Evolutionary conservation across 2,888 invertebrate species (phyloP), one percentile per base, ranked within the genome.

Genomic region (Orthosia gothica): DNA sequence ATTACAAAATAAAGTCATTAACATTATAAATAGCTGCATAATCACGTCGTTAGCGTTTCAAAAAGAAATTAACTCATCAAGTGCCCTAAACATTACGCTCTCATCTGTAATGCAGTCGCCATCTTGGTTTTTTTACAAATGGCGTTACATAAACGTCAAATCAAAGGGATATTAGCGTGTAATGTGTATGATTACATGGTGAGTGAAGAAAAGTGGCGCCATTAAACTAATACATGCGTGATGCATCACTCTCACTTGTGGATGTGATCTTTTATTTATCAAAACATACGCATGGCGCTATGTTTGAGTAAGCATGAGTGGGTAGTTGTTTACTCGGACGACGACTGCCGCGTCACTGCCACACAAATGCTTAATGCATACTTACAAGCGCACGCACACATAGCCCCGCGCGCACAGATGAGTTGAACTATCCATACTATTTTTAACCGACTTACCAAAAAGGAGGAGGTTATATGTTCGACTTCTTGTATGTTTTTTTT

Each of bases 221-320:
- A 63, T 76, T 76, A 81, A 2, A 1, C 13, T 76, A 58, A 69
- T 65, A 58, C 20, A 76, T 26, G 40, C 61, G 55, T 54, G 9
- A 47, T 54, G 20, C 5, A 2, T 45, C 32, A 55, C 68, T 81
- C 81, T 81, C 71, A 76, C 70, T 70, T 18, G 12, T 9, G 0
- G 18, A 58, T 9, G n/a, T 15, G 23, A 50, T 80, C 13, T 66
- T 74, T 64, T 64, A 52, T 79, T 63, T 67, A 26, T 73, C 12
- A 54, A 64, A 70, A 76, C 40, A 70, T 13, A 47, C 13, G n/a
- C n/a, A n/a, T n/a, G n/a, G n/a, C n/a, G n/a, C n/a, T n/a, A n/a
- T n/a, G n/a, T n/a, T n/a, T n/a, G n/a, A n/a, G n/a, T n/a, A n/a
- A n/a, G n/a, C n/a, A n/a, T n/a, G n/a, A n/a, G n/a, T n/a, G n/a